phyloP scores from a whole-genome alignment of 2,797 vertebrate genomes.

The Neosalanx taihuensis region DNA sequence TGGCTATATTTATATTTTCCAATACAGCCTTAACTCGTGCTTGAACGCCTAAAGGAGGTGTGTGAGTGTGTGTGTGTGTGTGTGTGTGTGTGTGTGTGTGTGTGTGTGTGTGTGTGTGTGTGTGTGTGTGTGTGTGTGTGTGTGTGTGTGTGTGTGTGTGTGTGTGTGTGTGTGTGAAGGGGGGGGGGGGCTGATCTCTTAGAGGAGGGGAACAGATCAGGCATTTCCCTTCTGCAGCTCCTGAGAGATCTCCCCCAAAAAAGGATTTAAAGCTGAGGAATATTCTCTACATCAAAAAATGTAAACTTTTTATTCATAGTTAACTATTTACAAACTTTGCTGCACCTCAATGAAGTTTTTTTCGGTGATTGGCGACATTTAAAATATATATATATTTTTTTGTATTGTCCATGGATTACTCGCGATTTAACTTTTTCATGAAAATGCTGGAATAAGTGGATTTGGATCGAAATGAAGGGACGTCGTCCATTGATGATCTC shows the following conservation, averaged over 20 bases:
- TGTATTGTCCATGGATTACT: slow-evolving; percentile 21
- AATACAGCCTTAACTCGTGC: too few relatives aligned
- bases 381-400: too few relatives aligned
- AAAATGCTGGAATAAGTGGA: slow-evolving; percentile 1
- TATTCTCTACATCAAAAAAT: slow-evolving; percentile 38
- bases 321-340: background rate
- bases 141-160: too few relatives aligned
- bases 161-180: background rate
- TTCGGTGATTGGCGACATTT: slow-evolving; percentile 5
- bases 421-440: slow-evolving; percentile 19
- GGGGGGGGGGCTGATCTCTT: background rate
- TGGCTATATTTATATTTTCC: too few relatives aligned
- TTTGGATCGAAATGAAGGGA: slow-evolving; percentile 19
- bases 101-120: too few relatives aligned
- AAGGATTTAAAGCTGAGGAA: slow-evolving; percentile 55
- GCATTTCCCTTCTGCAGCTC: slow-evolving; percentile 81
- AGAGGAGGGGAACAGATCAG: slow-evolving; percentile 81
- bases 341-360: background rate
- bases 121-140: too few relatives aligned
- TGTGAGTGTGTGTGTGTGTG: too few relatives aligned
- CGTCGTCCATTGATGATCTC: slow-evolving; percentile 6
- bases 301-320: background rate
- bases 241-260: slow-evolving; percentile 69
- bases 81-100: too few relatives aligned
- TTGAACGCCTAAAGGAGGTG: background rate